Base-by-base conservation (phyloP, 1,140 invertebrate genomes). In the Tetramorium parvispinum region DNA sequence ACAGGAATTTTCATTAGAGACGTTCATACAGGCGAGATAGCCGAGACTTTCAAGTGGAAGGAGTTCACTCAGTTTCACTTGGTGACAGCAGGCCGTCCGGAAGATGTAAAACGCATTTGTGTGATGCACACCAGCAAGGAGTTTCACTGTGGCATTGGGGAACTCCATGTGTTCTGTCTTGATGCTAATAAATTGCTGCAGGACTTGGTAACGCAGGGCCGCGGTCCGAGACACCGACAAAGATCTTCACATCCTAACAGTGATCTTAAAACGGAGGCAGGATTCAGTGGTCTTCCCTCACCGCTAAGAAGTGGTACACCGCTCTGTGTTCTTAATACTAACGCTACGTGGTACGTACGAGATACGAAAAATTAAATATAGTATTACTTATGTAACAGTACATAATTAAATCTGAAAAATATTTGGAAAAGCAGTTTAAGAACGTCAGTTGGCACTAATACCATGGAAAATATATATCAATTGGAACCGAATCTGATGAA, bases 111-210 rank as follows among this genome's bases (percentile, higher is more conserved):
- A 68, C 93, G 93, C 40, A 95, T 96, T 40, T 95, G 95, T 85
- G 95, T 96, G 1, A 95, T 96, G 51, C 95, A 96, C 55, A 96
- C 96, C 0, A 96, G 87, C 11, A 96, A 96, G 70, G 93, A 95
- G 70, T 96, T 96, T 86, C 92, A 93, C 27, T 93, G 93, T 4
- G 96, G 96, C 11, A 88, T 95, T 3, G 96, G 96, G 0, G 95
- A 96, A 77, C 87, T 96, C 6, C 88, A 95, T 32, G 63, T 96
- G 4, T 96, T 95, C 76, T 96, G 96, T 87, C 73, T 93, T 16
- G 91, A 96, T 32, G 96, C 96, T 0, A 59, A 89, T 0, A 91
- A 89, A 40, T 88, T 96, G 13, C 83, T 96, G 7, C 93, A 95
- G 70, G 93, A 95, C 46, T 89, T 96, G 55, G 92, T 95, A 4